A percentile compares a stretch with the other conserved stretches of the same genome.
Conservation (phyloP, 2,888 invertebrate species). For the Andrena flavipes region DNA sequence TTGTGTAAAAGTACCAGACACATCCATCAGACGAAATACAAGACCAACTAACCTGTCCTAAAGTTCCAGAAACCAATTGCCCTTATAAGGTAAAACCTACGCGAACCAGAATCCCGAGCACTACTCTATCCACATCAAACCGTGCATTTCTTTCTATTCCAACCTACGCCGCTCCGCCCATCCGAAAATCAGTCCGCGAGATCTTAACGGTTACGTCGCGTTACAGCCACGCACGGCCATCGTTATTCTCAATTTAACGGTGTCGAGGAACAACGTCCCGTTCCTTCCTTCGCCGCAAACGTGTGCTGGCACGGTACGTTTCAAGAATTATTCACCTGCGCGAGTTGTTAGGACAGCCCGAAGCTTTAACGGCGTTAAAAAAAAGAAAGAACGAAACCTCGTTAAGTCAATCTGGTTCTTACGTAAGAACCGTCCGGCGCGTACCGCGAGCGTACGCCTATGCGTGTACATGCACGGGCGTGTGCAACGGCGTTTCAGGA, state of each 20-base stretch:
- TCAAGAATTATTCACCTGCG: constrained; percentile 21
- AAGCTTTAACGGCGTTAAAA: constrained; percentile 1
- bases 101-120: too few relatives aligned
- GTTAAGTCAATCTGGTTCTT: constrained; percentile 27
- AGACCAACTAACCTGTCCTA: too few relatives aligned
- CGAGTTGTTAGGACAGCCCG: neutral
- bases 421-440: constrained; percentile 31
- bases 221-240: neutral
- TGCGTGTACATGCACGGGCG: neutral
- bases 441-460: constrained; percentile 6
- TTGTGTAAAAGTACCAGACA: too few relatives aligned
- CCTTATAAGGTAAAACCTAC: too few relatives aligned
- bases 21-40: too few relatives aligned
- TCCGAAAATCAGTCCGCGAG: neutral
- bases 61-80: too few relatives aligned
- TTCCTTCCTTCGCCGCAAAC: neutral
- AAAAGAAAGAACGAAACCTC: constrained; percentile 19
- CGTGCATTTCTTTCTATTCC: too few relatives aligned
- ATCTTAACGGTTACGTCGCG: neutral
- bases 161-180: neutral
- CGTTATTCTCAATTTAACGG: constrained; percentile 20
- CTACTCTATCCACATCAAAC: too few relatives aligned
- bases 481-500: neutral
- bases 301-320: neutral
- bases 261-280: constrained; percentile 1